Percentiles rank a stretch among this genome's conserved stretches.
Evolutionary conservation across 1,140 invertebrate species (phyloP).

Genomic region (Tetramorium parvispinum): DNA sequence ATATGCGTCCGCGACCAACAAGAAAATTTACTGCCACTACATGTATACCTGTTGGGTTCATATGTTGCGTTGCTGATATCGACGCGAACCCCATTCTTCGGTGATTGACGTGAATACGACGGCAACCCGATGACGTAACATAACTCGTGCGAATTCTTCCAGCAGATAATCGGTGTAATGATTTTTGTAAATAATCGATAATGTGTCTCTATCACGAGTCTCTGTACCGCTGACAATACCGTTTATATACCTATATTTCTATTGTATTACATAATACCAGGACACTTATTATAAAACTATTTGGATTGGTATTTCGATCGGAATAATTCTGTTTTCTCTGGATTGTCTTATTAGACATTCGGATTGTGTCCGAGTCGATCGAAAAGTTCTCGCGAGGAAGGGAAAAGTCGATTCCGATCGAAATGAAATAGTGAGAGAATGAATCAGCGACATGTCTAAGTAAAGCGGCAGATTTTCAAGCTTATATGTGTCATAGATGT

Average conservation of each 20-base stretch:
- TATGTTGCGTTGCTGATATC: background rate
- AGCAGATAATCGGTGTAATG: constrained; percentile 35
- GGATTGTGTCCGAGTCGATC: no score
- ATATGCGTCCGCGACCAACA: constrained; percentile 12
- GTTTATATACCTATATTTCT: constrained; percentile 45
- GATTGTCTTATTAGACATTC: no score
- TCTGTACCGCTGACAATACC: constrained; percentile 46
- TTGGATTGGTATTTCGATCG: no score
- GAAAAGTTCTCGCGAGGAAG: no score
- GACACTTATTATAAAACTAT: no score
- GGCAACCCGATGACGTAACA: background rate
- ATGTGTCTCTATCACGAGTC: constrained; percentile 30
- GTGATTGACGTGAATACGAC: background rate
- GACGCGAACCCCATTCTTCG: background rate
- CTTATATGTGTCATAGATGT: no score
- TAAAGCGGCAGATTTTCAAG: no score
- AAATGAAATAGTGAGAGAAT: no score
- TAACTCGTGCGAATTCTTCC: constrained; percentile 41
- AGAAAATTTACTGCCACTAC: background rate
- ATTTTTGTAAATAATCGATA: constrained; percentile 53
- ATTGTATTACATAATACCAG: constrained; percentile 19
- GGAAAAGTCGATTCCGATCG: no score
- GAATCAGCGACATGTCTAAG: no score
- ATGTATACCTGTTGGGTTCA: background rate
- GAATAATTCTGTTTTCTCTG: no score